Evolutionary conservation across 2,113 vertebrate species (phyloP).

Genomic region (Phylloscopus whistleri): DNA sequence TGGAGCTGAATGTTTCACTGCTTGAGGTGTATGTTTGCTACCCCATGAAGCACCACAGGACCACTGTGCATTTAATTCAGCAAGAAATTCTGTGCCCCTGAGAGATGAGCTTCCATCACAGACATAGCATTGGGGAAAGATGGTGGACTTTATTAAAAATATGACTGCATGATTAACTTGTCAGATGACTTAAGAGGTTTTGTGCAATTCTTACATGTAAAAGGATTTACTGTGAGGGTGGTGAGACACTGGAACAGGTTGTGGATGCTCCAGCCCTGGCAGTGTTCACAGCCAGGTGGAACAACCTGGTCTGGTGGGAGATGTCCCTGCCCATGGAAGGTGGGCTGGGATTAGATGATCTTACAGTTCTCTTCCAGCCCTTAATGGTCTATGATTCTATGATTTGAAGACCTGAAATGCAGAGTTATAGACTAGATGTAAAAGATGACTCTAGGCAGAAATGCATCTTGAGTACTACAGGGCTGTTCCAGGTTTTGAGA

Average conservation of each 20-base stretch:
- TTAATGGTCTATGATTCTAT: neutral
- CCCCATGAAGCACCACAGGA: neutral
- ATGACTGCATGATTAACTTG: neutral
- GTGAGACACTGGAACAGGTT: neutral
- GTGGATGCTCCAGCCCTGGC: neutral
- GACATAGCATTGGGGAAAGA: neutral
- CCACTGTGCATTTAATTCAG: neutral
- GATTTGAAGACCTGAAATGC: neutral
- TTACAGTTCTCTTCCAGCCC: neutral
- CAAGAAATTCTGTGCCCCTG: neutral
- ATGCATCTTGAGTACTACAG: neutral
- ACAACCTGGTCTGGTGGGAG: neutral
- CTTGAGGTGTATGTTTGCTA: neutral
- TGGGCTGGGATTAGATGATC: neutral
- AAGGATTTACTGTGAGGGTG: neutral
- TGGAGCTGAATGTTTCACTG: neutral
- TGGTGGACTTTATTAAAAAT: neutral
- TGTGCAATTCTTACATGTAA: neutral
- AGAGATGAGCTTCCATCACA: neutral
- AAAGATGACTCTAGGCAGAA: neutral
- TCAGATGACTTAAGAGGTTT: neutral
- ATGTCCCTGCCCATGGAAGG: neutral
- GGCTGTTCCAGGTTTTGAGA: neutral
- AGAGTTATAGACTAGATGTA: neutral
- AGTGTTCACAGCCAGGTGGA: neutral